Evolutionary conservation across 2,797 vertebrate species (phyloP).

Genomic region (Bufotes viridis): DNA sequence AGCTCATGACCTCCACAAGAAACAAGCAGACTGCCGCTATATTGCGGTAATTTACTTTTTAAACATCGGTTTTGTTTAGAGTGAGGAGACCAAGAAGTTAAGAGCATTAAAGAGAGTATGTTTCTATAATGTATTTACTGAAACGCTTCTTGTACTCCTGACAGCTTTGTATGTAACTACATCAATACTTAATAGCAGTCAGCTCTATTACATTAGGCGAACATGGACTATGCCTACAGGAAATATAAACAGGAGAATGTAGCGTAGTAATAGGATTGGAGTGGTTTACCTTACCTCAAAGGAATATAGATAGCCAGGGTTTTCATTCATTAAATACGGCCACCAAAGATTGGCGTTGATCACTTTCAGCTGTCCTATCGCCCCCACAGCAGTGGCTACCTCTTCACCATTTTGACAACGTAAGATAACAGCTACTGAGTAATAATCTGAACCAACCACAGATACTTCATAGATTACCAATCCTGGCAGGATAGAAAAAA

Average conservation of each 20-base stretch:
- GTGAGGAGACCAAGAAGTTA: too few relatives aligned
- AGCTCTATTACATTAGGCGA: too few relatives aligned
- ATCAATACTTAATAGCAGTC: too few relatives aligned
- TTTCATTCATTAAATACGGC: conserved; percentile 92
- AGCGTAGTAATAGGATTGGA: background rate
- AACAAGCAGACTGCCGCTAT: too few relatives aligned
- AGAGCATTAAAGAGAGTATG: too few relatives aligned
- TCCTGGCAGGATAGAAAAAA: conserved; percentile 73
- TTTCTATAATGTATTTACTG: too few relatives aligned
- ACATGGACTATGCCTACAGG: too few relatives aligned
- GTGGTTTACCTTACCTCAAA: conserved; percentile 78
- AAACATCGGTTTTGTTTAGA: too few relatives aligned
- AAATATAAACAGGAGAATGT: background rate
- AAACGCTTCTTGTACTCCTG: too few relatives aligned
- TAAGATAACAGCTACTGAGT: conserved; percentile 77
- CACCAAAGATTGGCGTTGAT: conserved; percentile 87
- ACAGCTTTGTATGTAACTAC: too few relatives aligned
- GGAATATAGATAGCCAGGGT: conserved; percentile 87
- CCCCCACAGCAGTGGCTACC: conserved; percentile 74
- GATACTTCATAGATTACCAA: conserved; percentile 80
- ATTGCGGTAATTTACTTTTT: too few relatives aligned
- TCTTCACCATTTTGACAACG: conserved; percentile 76
- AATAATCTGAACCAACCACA: conserved; percentile 72
- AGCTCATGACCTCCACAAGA: too few relatives aligned
- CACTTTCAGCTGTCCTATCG: conserved; percentile 81